Evolutionary conservation across 2,113 vertebrate genomes (phyloP).

Genomic region (Carassius gibelio): DNA sequence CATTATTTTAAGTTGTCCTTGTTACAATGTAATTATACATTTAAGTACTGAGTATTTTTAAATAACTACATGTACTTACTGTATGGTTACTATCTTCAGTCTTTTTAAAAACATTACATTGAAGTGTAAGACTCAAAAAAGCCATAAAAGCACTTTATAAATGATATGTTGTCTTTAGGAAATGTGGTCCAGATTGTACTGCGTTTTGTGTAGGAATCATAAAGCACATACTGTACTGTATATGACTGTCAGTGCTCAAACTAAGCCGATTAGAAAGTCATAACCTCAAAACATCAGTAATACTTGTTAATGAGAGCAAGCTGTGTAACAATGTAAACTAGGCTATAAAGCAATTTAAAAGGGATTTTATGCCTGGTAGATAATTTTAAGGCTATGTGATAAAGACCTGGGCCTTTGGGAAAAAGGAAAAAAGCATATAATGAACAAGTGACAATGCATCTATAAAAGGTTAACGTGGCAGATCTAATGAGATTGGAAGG

Average conservation of each 20-base stretch:
- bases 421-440: not conserved
- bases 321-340: conserved; percentile 12
- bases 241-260: not conserved
- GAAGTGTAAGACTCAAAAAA: no score
- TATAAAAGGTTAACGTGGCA: conserved; percentile 32
- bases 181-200: not conserved
- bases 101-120: no score
- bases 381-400: not conserved
- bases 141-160: no score
- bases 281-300: conserved; percentile 23
- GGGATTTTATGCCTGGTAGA: conserved; percentile 28
- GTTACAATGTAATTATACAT: no score
- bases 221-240: conserved; percentile 19
- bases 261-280: conserved; percentile 32
- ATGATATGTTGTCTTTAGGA: not conserved
- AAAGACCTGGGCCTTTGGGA: not conserved
- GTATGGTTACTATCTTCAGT: no score
- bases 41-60: no score
- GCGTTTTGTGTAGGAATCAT: not conserved
- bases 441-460: not conserved
- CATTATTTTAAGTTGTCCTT: no score
- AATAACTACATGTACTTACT: no score
- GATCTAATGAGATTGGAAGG: conserved; percentile 36
- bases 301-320: conserved; percentile 6
- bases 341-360: conserved; percentile 9